Evolutionary conservation across 1,140 invertebrate species (phyloP), one percentile per base, ranked within the genome.

Genomic region (Drosophila murphyi): DNA sequence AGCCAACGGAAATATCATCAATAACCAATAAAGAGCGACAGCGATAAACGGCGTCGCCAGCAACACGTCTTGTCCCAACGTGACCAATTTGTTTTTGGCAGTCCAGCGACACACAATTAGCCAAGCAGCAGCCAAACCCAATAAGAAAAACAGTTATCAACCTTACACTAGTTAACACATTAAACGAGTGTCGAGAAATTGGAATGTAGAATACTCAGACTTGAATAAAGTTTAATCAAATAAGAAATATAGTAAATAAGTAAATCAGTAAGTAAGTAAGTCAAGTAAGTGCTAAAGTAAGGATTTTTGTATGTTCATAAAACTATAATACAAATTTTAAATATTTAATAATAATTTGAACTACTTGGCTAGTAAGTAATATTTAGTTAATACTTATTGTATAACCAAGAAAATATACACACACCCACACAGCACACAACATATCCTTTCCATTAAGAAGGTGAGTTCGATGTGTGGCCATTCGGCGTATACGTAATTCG

Each of bases 1-100:
- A 65, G 69, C 73, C 43, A 55, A 72, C 67, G 62, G 31, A 52
- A 83, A 77, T 88, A 87, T 80, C 80, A 88, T 88, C 80, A 83
- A 89, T 89, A 83, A 83, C 62, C 67, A 56, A 50, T 52, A 20
- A 51, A 50, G 50, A 37, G 71, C 71, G 39, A 60, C 63, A 55
- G 54, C 37, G 39, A 32, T 50, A 55, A 37, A 12, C 48, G 3
- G 10, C 39, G 29, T 12, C 35, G 5, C 10, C 35, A 10, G 39
- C 47, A 55, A 72, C 70, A 73, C 64, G 63, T 69, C 65, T 61
- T 69, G 35, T 34, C 8, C 5, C 57, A 56, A 74, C 65, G 72
- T 74, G 72, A 51, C 65, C 67, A 74, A 74, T 74, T 74, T 70
- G 34, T 57, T 50, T 34, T 43, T 39, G 72, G 56, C 32, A 28